Percentiles rank a stretch among this genome's conserved stretches.
phyloP scores from a whole-genome alignment of 2,888 invertebrate species.

The Mellilla xanthometata region DNA sequence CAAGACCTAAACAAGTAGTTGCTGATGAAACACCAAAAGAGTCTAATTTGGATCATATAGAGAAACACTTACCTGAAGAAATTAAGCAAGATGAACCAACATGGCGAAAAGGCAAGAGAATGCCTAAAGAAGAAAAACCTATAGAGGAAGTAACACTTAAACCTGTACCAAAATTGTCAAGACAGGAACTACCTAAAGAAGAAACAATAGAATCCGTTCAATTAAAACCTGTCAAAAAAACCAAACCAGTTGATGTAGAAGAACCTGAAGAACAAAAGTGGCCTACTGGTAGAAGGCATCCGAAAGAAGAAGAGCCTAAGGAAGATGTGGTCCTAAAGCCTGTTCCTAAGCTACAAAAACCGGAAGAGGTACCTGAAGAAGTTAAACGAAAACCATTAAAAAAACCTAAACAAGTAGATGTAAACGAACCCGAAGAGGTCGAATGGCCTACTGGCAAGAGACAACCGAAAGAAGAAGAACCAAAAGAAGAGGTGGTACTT shows the following conservation, averaged over 20 bases:
- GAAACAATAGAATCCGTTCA: conserved; percentile 30
- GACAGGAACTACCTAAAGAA: conserved; percentile 18
- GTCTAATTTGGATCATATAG: background rate
- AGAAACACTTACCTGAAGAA: conserved; percentile 24
- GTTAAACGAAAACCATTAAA: conserved; percentile 53
- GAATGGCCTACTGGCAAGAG: conserved; percentile 35
- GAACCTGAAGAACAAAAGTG: conserved; percentile 52
- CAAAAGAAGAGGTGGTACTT: conserved; percentile 47
- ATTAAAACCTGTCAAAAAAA: conserved; percentile 41
- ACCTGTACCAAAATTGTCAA: conserved; percentile 7
- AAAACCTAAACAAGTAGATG: conserved; percentile 39
- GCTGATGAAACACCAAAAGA: conserved; percentile 37
- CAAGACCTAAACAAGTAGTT: conserved; percentile 42
- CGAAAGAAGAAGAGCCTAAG: conserved; percentile 28
- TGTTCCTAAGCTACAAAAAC: conserved; percentile 41
- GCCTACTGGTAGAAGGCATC: conserved; percentile 38
- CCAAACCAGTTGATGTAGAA: conserved; percentile 38
- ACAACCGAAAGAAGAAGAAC: conserved; percentile 37
- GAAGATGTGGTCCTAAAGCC: conserved; percentile 36
- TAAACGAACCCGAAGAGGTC: conserved; percentile 32
- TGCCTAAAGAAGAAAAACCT: conserved; percentile 19
- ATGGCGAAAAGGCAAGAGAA: conserved; percentile 21
- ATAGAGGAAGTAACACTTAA: conserved; percentile 25
- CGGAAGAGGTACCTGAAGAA: conserved; percentile 40
- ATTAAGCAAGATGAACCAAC: conserved; percentile 35